Conservation (phyloP, 2,888 invertebrate genomes). For the Agriopis leucophaearia region DNA sequence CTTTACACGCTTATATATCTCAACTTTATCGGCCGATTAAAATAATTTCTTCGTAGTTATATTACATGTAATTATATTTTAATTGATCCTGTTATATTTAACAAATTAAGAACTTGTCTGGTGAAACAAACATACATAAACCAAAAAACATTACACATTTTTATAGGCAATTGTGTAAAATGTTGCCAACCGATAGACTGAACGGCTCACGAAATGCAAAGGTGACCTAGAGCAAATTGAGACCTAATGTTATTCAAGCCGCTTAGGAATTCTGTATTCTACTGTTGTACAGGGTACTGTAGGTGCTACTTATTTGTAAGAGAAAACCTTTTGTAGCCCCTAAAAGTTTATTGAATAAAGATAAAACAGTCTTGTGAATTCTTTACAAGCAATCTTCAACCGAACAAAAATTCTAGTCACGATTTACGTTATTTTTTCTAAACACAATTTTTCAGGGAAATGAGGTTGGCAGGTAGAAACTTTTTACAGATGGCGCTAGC, state of each 20-base stretch:
- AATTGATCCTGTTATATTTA: no score
- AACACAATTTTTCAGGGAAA: not conserved
- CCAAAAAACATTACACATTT: no score
- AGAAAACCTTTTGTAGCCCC: not conserved
- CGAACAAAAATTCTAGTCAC: not conserved
- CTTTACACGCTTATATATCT: no score
- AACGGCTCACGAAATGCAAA: not conserved
- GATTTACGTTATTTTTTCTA: not conserved
- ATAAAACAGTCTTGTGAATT: slow-evolving; percentile 5
- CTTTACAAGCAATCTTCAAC: slow-evolving; percentile 3
- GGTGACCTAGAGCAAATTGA: slow-evolving; percentile 39
- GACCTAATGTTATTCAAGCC: slow-evolving; percentile 6
- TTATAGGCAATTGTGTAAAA: no score
- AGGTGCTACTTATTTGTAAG: not conserved
- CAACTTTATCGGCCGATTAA: no score
- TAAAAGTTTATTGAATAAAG: slow-evolving; percentile 9
- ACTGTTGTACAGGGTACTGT: not conserved
- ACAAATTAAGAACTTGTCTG: no score
- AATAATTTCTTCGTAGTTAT: no score
- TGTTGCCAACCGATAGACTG: not conserved
- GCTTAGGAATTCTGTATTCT: not conserved
- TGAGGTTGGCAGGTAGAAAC: no score
- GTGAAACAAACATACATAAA: no score
- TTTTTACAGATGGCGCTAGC: no score
- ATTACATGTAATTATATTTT: no score